Percentiles rank a stretch among this genome's conserved stretches.
phyloP scores from a whole-genome alignment of 2,113 vertebrate genomes.

The Phycodurus eques region DNA sequence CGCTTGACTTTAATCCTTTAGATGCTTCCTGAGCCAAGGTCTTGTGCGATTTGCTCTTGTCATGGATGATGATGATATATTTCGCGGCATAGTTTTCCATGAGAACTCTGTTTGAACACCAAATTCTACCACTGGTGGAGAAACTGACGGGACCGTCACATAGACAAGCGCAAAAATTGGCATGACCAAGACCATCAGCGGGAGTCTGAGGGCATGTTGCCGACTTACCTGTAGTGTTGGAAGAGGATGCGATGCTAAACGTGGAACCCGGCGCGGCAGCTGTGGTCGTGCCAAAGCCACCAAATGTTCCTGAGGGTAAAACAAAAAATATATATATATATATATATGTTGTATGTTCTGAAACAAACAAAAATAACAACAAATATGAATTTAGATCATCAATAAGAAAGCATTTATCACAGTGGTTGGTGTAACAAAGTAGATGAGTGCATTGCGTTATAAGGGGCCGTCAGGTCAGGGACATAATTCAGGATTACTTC shows the following conservation, averaged over 20 bases:
- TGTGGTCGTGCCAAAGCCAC: slow-evolving; percentile 87
- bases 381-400: neutral
- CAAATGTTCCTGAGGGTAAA: slow-evolving; percentile 79
- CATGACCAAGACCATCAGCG: too few species aligned
- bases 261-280: slow-evolving; percentile 74
- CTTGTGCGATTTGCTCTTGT: too few species aligned
- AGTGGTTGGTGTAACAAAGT: slow-evolving; percentile 7
- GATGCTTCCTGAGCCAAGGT: too few species aligned
- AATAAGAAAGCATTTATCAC: neutral
- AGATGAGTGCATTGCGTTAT: slow-evolving; percentile 3
- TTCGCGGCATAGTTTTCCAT: too few species aligned
- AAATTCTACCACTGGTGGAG: too few species aligned
- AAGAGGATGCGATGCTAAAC: slow-evolving; percentile 86
- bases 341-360: too few species aligned
- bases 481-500: neutral
- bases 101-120: too few species aligned
- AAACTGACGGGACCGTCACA: too few species aligned
- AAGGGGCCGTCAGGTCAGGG: neutral
- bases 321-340: neutral
- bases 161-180: too few species aligned
- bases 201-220: neutral
- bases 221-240: slow-evolving; percentile 80
- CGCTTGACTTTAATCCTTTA: too few species aligned
- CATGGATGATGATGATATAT: too few species aligned
- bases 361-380: neutral